Evolutionary conservation across 2,113 vertebrate genomes (phyloP), one percentile per base, ranked within the genome.

Genomic region (Lycaon pictus): DNA sequence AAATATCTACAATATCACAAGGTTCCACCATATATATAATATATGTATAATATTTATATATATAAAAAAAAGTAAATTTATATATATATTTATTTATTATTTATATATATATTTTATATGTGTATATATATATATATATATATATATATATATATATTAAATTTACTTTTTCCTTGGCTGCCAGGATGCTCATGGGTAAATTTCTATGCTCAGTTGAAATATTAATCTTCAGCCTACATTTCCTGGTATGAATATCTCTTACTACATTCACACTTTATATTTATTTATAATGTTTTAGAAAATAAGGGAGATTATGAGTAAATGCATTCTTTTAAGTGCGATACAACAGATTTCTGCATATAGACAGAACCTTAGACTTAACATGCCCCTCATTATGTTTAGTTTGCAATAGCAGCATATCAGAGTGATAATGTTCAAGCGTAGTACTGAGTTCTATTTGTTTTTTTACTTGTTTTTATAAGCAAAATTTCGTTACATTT

Each of bases 381-480:
- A 87, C 58, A 4, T 53, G 58, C 37, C 7, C 22, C 20, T 32
- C 5, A 15, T 37, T 58, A 27, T 56, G 53, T 93, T 82, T 74
- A 90, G 62, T 88, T 74, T 92, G 4, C 17, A 82, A 48, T 6
- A 63, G 32, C 16, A 72, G 8, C 7, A 13, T 77, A 20, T 67
- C 77, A 77, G 43, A 20, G 22, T 51, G 51, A 88, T n/a, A 69
- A 55, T 43, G 16, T 37, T 83, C 17, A 84, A 76, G 67, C 2
- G 63, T 80, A 62, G 65, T 83, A 79, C 23, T 77, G 27, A 74
- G 5, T 82, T 67, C 85, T 80, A 37, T 93, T 7, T 32, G 17
- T 43, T 84, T 93, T 93, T 88, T 92, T 58, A 80, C 17, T 76
- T 76, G 22, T 76, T 89, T 85, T 92, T 4, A 37, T n/a, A 58